Percentiles rank a stretch among this genome's conserved stretches.
Conservation (phyloP, 2,888 invertebrate genomes). For the Drosophila picticornis region DNA sequence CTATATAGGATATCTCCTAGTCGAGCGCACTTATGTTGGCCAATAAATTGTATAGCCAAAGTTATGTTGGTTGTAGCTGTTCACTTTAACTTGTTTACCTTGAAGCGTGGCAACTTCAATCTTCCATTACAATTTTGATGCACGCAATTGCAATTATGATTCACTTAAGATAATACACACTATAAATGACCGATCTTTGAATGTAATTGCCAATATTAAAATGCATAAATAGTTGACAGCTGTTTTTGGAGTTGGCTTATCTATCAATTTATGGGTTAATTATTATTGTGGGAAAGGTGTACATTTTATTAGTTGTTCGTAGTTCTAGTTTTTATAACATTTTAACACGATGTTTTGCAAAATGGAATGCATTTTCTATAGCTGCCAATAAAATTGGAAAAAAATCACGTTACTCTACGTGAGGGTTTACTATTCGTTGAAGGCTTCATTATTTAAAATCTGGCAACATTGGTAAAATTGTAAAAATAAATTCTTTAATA, state of each 20-base stretch:
- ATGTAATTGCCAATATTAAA: background rate
- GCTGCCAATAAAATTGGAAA: background rate
- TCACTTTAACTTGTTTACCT: constrained; percentile 54
- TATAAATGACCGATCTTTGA: constrained; percentile 2
- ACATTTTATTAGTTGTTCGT: background rate
- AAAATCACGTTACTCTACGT: background rate
- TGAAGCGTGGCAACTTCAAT: constrained; percentile 33
- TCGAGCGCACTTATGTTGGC: background rate
- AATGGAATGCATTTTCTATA: background rate
- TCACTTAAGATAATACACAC: background rate
- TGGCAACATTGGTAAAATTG: background rate
- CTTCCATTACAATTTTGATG: constrained; percentile 7
- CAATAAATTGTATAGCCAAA: constrained; percentile 9
- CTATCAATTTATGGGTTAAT: constrained; percentile 27
- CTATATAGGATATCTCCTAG: background rate
- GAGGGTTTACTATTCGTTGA: background rate
- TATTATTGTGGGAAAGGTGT: constrained; percentile 1
- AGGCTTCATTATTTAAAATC: background rate
- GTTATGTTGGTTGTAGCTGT: constrained; percentile 4
- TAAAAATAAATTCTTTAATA: background rate
- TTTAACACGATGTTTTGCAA: constrained; percentile 15
- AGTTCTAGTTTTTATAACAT: constrained; percentile 9
- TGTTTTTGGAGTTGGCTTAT: constrained; percentile 41
- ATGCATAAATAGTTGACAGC: background rate
- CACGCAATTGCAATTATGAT: constrained; percentile 9